Evolutionary conservation across 2,888 invertebrate genomes (phyloP), one percentile per base, ranked within the genome.

Genomic region (Byasa hedistus): DNA sequence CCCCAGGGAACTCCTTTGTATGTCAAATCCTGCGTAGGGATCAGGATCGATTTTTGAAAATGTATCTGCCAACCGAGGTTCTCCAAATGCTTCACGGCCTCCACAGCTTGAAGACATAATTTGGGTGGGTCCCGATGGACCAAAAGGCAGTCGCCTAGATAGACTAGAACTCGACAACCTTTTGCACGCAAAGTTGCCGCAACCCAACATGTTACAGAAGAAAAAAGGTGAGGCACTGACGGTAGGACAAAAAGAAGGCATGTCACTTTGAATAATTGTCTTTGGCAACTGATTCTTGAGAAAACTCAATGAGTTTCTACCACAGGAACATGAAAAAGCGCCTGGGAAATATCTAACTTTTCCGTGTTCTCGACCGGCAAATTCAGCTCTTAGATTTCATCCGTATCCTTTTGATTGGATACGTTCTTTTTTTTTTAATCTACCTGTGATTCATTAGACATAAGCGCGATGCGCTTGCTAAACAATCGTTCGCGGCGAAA

Each of bases 211-310:
- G n/a, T n/a, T n/a, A n/a, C n/a, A 4, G 52, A 3, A 10, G 73
- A 32, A 57, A 73, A 73, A 0, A 57, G 55, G 15, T 66, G 68
- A 10, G 72, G 71, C 1, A 70, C 72, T 5, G 70, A 63, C n/a
- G 68, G 66, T 51, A 75, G 66, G 12, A 72, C 72, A 66, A 73
- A 72, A 15, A 71, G 70, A 12, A 75, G 61, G 36, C 72, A 73
- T 1, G 69, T 69, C 69, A 72, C 71, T 69, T 72, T 48, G 1
- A 66, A 44, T 12, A 74, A 24, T 56, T 67, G 24, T 4, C 64
- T 36, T 5, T 64, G 23, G 65, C 70, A 71, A 19, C 68, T 27
- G 0, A 74, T 55, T 0, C 69, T 68, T 1, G 73, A 68, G 23
- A 70, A 75, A 0, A 61, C 22, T 32, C 73, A 62, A 61, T 74